Evolutionary conservation across 2,113 vertebrate genomes (phyloP).

Genomic region (Mesoclemmys tuberculata): DNA sequence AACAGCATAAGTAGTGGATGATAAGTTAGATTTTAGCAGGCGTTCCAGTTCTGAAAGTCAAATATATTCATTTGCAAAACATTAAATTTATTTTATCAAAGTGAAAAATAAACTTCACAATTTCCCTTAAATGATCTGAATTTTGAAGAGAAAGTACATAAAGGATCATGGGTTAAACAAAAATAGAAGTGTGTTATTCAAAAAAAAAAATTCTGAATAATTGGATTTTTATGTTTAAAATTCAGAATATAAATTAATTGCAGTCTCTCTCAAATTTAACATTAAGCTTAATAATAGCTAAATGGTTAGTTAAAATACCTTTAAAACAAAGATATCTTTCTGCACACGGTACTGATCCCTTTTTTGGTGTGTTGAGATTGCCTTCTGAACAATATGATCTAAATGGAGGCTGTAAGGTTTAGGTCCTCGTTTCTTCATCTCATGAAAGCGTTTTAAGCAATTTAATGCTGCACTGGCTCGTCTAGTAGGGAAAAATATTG

Average conservation of each 20-base stretch:
- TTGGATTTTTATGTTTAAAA: not conserved
- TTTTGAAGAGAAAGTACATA: not conserved
- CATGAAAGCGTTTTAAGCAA: slow-evolving; percentile 96
- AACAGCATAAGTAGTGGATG: not conserved
- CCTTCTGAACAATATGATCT: slow-evolving; percentile 97
- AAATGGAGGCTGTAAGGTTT: slow-evolving; percentile 97
- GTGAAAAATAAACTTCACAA: not conserved
- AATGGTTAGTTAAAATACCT: slow-evolving; percentile 78
- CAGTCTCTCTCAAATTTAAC: not conserved
- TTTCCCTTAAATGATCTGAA: not conserved
- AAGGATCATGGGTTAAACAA: not conserved
- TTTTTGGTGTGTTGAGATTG: slow-evolving; percentile 86
- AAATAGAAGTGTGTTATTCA: accelerated
- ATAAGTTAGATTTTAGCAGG: not conserved
- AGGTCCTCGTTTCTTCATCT: slow-evolving; percentile 96
- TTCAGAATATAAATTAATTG: not conserved
- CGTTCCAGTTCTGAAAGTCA: not conserved
- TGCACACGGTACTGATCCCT: slow-evolving; percentile 91
- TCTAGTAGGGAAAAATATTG: slow-evolving; percentile 73
- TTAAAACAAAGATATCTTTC: slow-evolving; percentile 95
- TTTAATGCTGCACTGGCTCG: slow-evolving; percentile 95
- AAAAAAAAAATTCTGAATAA: not conserved
- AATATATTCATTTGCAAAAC: not conserved
- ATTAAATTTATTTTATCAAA: not conserved
- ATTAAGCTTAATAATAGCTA: not conserved